phyloP scores from a whole-genome alignment of 2,888 invertebrate species.

The Elaeidobius kamerunicus region DNA sequence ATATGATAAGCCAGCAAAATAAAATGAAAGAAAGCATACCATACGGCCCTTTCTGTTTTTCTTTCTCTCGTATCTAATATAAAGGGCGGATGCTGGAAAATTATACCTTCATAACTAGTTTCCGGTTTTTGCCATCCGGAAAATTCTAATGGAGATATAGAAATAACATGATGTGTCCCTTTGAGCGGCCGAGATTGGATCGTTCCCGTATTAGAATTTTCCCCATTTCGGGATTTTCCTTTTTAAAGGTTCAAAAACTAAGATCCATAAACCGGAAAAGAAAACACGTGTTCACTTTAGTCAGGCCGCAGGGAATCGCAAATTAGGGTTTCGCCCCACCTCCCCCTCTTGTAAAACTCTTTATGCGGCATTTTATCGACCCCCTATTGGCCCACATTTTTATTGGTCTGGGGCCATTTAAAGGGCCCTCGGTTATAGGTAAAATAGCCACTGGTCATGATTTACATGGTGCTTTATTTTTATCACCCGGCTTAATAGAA shows the following conservation, averaged over 20 bases:
- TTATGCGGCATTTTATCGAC: slow-evolving; percentile 19
- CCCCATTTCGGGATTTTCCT: too few species aligned
- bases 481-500: background rate
- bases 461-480: slow-evolving; percentile 16
- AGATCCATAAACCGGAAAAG: too few species aligned
- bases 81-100: slow-evolving; percentile 16
- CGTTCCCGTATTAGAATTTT: too few species aligned
- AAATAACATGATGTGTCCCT: slow-evolving; percentile 17
- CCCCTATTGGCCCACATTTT: slow-evolving; percentile 19
- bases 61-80: slow-evolving; percentile 10
- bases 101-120: slow-evolving; percentile 17
- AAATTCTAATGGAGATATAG: slow-evolving; percentile 14
- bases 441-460: slow-evolving; percentile 14
- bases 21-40: too few species aligned
- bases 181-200: too few species aligned
- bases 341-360: slow-evolving; percentile 10
- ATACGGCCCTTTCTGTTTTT: slow-evolving; percentile 16
- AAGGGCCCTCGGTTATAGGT: slow-evolving; percentile 12
- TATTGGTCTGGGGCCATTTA: slow-evolving; percentile 13
- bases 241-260: too few species aligned
- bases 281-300: slow-evolving; percentile 19
- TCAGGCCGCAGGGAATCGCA: background rate
- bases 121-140: slow-evolving; percentile 3
- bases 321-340: background rate
- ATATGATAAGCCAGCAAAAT: too few species aligned